Evolutionary conservation across 1,140 invertebrate genomes (phyloP), one percentile per base, ranked within the genome.

Genomic region (Cydia amplana): DNA sequence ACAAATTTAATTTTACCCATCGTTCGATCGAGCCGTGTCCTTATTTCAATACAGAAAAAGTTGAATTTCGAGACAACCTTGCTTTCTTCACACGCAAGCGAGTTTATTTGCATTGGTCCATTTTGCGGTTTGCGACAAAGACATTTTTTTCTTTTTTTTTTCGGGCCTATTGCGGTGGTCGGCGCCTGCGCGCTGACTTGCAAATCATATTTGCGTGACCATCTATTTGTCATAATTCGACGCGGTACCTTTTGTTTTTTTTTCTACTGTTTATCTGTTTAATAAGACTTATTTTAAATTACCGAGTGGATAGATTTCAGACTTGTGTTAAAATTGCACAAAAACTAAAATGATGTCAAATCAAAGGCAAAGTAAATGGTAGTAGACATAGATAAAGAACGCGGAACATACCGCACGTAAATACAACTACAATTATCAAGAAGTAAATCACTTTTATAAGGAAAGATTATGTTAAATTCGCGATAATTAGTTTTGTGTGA

Each of bases 71-170:
- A 76, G n/a, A 70, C 65, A 74, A 64, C 49, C 7, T 18, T 75
- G 51, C 1, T 32, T 70, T 36, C 16, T 36, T 18, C 7, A 16
- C 6, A 70, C 1, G 65, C 65, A 70, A 70, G 18, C 7, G n/a
- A 14, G 5, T 40, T 70, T 43, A 36, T 70, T 70, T 70, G 65
- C 36, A 70, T 70, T 70, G 65, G 65, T 43, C n/a, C 65, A 70
- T 70, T 70, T 81, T 86, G 85, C 87, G 87, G 87, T 89, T 85
- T 80, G 86, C 83, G 87, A 89, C 86, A 89, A 89, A 89, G 86
- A 84, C 76, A 78, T 82, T 77, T 74, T 60, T 74, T 72, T 82
- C 77, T 80, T 78, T 77, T 75, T 75, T 77, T 75, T 75, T 79
- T 79, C 65, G 60, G 12, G 23, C 74, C 76, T 64, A 75, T 67